Evolutionary conservation across 2,888 invertebrate genomes (phyloP), one percentile per base, ranked within the genome.

Genomic region (Drosophila yooni): DNA sequence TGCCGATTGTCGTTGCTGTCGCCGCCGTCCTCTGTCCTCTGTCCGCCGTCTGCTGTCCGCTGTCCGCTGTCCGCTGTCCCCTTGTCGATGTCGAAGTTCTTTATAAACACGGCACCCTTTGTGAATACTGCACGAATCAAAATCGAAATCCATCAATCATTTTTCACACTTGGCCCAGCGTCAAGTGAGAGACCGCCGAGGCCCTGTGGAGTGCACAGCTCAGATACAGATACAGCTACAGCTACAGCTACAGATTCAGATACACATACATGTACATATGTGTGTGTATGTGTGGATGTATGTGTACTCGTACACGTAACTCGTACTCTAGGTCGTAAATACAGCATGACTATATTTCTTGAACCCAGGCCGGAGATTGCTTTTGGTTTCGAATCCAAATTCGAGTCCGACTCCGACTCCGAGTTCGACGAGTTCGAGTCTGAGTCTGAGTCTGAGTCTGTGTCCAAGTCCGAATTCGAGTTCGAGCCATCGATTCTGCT

Each of bases 1-100:
- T 85, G 84, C 66, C 89, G 85, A 85, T 87, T 85, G 88, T 85
- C 89, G 85, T 89, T 74, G 88, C 88, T 89, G 88, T 89, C 84
- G 84, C 76, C 87, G 77, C 72, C 76, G 66, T 38, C 36, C 59
- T 62, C 53, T 38, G 8, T 33, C 56, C 33, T 10, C 53, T 38
- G 34, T 31, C 33, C 38, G 10, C 31, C n/a, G 13, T 34, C 40
- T 27, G 13, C 52, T n/a, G 40, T 31, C 33, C 29, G 13, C 31
- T 2, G 15, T 25, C 40, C 62, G 13, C 34, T 34, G 34, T 53
- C 18, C 25, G 15, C 48, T 48, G 56, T 21, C 40, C 59, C 40
- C 46, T 58, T 34, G 50, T 15, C 54, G 13, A 53, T 54, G 64
- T 73, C 78, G 46, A 72, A 88, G 84, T 84, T 84, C 84, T 85